Conservation (phyloP, 1,140 invertebrate species). For the Trachymyrmex septentrionalis region DNA sequence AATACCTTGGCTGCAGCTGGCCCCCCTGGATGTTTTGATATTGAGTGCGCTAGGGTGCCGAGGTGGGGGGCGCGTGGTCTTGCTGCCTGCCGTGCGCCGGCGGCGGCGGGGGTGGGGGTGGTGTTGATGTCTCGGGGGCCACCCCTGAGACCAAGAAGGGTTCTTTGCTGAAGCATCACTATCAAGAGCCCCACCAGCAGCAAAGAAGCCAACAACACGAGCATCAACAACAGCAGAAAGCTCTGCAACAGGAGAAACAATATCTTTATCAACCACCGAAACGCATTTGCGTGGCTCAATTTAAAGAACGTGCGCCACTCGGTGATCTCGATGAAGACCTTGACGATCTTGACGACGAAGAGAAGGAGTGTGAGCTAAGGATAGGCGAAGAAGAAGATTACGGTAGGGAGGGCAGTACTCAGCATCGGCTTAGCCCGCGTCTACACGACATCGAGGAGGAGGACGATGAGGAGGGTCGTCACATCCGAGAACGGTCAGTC, state of each 20-base stretch:
- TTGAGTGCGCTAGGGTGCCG: constrained; percentile 84
- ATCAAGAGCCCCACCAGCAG: constrained; percentile 69
- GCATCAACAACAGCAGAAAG: constrained; percentile 32
- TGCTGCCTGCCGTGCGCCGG: constrained; percentile 87
- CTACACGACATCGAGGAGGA: constrained; percentile 88
- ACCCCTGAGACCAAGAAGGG: constrained; percentile 75
- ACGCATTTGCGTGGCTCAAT: constrained; percentile 16
- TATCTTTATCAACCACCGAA: constrained; percentile 40
- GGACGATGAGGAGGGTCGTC: constrained; percentile 86
- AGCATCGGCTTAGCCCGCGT: constrained; percentile 83
- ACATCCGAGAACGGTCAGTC: constrained; percentile 83
- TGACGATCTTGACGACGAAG: constrained; percentile 69
- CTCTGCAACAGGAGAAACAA: constrained; percentile 56
- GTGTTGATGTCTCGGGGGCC: constrained; percentile 78
- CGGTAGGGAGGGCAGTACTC: constrained; percentile 79
- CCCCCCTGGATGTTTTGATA: constrained; percentile 83
- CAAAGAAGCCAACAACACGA: constrained; percentile 58
- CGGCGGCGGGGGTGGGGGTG: constrained; percentile 85
- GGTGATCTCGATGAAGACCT: constrained; percentile 81
- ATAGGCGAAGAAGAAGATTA: constrained; percentile 76
- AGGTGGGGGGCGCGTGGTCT: constrained; percentile 87
- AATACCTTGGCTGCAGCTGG: constrained; percentile 55
- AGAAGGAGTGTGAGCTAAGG: constrained; percentile 51
- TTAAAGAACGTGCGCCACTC: constrained; percentile 75
- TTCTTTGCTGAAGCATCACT: constrained; percentile 64